Evolutionary conservation across 2,797 vertebrate species (phyloP), one percentile per base, ranked within the genome.

Genomic region (Atherinosoma microstoma): DNA sequence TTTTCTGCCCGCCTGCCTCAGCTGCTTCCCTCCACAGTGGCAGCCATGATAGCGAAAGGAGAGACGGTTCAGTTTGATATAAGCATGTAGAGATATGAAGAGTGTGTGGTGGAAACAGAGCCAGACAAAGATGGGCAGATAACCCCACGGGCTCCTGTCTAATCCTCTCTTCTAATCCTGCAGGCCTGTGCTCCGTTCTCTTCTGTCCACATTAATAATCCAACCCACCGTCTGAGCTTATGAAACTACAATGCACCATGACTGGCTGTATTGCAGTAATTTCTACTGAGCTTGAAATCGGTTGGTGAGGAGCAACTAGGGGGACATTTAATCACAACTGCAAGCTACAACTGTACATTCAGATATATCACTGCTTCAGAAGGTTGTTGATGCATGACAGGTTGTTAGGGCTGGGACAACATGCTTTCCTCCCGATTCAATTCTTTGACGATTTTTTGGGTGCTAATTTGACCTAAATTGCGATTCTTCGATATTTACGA

Each of bases 81-180:
- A 58, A 59, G 73, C 40, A 65, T 53, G 77, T 8, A 73, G 51
- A 61, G 27, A 80, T 66, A 59, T 73, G 61, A 36, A 67, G 67
- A 77, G 60, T 40, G 58, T 67, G 59, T 20, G 38, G 58, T 49
- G 69, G 63, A 83, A 83, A 86, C 27, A 78, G 74, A 86, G 59
- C 75, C 75, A 84, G 82, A 76, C 77, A 83, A 74, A 87, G 78
- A 84, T 83, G 84, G 75, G 70, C 27, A 64, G 84, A 89, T 91
- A 88, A 84, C 79, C 67, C 75, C 63, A 61, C 64, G 56, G 73
- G 75, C 69, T 80, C 78, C 79, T 78, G 74, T 85, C 83, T 92
- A 92, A 92, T 92, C 90, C 85, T 59, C 56, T 71, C 24, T 69
- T 63, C 82, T 92, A 91, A 92, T 92, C 89, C 90, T 0, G 3